Percentiles rank a stretch among this genome's conserved stretches.
phyloP scores from a whole-genome alignment of 2,888 invertebrate species.

The Ariolimax columbianus region DNA sequence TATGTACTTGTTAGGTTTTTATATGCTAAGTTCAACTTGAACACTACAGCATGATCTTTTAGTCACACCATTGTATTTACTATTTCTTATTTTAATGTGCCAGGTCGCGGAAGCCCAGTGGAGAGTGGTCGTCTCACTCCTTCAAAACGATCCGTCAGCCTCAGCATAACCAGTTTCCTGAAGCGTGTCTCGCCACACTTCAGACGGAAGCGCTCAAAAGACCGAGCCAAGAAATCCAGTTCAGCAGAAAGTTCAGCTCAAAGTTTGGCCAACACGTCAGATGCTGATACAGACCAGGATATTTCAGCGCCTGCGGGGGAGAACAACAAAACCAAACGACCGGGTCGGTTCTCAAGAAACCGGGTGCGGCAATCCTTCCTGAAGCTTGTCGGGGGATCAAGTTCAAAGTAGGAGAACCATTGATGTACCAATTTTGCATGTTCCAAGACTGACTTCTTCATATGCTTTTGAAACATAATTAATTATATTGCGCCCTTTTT shows the following conservation, averaged over 20 bases:
- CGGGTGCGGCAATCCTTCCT: slow-evolving; percentile 69
- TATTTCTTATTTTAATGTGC: neutral
- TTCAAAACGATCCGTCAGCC: slow-evolving; percentile 70
- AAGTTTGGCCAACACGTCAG: slow-evolving; percentile 58
- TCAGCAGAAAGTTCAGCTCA: slow-evolving; percentile 65
- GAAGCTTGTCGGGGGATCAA: slow-evolving; percentile 65
- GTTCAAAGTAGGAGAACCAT: slow-evolving; percentile 52
- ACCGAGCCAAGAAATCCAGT: slow-evolving; percentile 59
- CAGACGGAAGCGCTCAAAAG: slow-evolving; percentile 58
- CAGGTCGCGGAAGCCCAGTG: slow-evolving; percentile 35
- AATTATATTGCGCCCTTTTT: too few relatives aligned
- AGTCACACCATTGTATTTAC: too few relatives aligned
- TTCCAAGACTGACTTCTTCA: too few relatives aligned
- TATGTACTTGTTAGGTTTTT: too few relatives aligned
- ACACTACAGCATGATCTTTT: too few relatives aligned
- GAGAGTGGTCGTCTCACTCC: slow-evolving; percentile 60
- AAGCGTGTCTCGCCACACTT: slow-evolving; percentile 69
- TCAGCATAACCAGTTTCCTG: slow-evolving; percentile 75
- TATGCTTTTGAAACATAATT: too few relatives aligned
- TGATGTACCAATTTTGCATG: neutral
- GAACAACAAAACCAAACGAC: slow-evolving; percentile 48
- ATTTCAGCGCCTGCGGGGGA: neutral
- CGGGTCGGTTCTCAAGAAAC: slow-evolving; percentile 63
- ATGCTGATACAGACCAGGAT: slow-evolving; percentile 38
- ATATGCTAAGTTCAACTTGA: too few relatives aligned